Evolutionary conservation across 2,888 invertebrate genomes (phyloP).

Genomic region (Tolmerus cingulatus): DNA sequence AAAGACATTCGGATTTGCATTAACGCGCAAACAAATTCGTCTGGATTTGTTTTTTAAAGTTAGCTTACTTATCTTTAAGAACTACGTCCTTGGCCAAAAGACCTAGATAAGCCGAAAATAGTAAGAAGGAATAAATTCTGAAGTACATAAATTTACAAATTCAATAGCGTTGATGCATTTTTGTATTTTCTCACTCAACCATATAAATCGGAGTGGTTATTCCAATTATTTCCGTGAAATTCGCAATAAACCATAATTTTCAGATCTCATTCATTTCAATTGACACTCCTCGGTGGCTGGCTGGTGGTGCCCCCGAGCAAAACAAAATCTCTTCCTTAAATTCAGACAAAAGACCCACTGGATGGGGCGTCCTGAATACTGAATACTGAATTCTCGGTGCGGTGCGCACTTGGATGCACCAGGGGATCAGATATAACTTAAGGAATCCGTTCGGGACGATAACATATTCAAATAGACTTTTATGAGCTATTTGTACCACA

Average conservation of each 20-base stretch:
- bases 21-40: neutral
- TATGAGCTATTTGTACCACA: slow-evolving; percentile 28
- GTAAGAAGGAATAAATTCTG: neutral
- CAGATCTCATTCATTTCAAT: neutral
- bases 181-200: neutral
- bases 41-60: neutral
- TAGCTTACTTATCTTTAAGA: neutral
- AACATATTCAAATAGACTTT: slow-evolving; percentile 31
- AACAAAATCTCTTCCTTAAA: neutral
- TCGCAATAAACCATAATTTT: neutral
- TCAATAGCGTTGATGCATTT: neutral
- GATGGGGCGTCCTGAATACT: neutral
- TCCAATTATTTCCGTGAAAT: neutral
- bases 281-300: neutral
- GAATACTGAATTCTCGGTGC: neutral
- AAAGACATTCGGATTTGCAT: neutral
- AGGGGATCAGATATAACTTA: neutral
- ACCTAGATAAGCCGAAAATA: neutral
- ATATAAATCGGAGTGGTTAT: neutral
- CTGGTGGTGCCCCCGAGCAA: neutral
- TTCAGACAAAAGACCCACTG: neutral
- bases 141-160: neutral
- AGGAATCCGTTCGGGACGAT: slow-evolving; percentile 16
- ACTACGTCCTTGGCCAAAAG: neutral
- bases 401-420: neutral